A percentile compares a stretch with the other conserved stretches of the same genome.
Evolutionary conservation across 2,797 vertebrate genomes (phyloP).

Genomic region (Zalophus californianus): DNA sequence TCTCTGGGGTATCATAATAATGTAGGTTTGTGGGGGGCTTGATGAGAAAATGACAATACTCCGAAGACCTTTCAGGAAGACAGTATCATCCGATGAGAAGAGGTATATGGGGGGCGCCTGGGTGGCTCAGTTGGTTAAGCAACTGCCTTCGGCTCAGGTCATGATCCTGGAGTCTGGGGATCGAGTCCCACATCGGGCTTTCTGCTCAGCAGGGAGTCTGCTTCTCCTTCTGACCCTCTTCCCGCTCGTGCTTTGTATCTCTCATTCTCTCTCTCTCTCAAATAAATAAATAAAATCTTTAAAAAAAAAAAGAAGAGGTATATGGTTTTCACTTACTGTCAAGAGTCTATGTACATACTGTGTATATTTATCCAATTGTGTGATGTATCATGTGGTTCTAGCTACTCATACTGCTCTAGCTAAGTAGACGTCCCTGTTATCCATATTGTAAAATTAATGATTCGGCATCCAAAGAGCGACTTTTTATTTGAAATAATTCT

Average conservation of each 20-base stretch:
- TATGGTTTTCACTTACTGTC: not conserved
- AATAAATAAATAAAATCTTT: too few species aligned
- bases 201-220: too few species aligned
- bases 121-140: too few species aligned
- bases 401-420: not conserved
- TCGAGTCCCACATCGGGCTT: too few species aligned
- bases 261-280: too few species aligned
- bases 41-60: not conserved
- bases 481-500: constrained; percentile 11
- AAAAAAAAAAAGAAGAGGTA: not conserved
- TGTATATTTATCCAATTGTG: not conserved
- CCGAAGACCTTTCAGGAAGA: not conserved
- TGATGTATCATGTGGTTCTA: not conserved
- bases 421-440: not conserved
- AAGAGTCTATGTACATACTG: not conserved
- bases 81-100: not conserved
- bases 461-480: not conserved
- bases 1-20: not conserved
- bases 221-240: too few species aligned
- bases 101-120: not conserved
- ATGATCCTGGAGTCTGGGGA: too few species aligned
- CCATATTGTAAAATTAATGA: not conserved
- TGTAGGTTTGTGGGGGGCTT: not conserved
- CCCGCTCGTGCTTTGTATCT: too few species aligned
- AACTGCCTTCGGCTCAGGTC: too few species aligned